These are phyloP conservation scores for Bagarius yarrelli DNA, from an alignment of 2,113 vertebrate genomes.

Conservation along the genomic window DNA sequence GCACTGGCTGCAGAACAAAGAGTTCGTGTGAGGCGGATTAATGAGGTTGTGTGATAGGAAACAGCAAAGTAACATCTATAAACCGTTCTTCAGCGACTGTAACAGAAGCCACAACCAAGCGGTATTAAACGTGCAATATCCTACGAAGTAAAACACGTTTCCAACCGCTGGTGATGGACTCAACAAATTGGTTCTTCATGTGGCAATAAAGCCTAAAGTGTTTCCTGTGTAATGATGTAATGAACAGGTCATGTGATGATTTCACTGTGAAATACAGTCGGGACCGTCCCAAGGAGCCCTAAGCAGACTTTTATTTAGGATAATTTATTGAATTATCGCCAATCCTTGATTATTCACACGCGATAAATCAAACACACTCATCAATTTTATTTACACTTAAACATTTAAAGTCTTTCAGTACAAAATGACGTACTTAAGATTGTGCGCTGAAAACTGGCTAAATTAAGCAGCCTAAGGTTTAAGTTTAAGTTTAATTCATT, in stretches of 20 bases:
- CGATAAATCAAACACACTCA: no score
- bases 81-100: background rate
- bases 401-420: no score
- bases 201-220: background rate
- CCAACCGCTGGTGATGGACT: background rate
- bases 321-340: no score
- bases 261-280: background rate
- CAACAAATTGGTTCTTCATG: background rate
- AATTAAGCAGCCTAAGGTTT: no score
- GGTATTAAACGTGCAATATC: conserved; percentile 35
- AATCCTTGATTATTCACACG: no score
- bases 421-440: no score
- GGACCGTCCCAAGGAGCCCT: background rate
- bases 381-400: no score
- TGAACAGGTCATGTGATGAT: background rate
- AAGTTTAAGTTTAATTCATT: no score
- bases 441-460: no score
- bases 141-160: conserved; percentile 10
- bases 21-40: background rate
- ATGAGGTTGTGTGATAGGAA: conserved; percentile 25
- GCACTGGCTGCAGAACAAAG: background rate
- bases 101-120: conserved; percentile 26
- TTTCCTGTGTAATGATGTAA: background rate
- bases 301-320: no score
- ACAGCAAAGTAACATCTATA: conserved; percentile 19